Evolutionary conservation across 2,113 vertebrate genomes (phyloP).

Genomic region (Hemibates koningsi): DNA sequence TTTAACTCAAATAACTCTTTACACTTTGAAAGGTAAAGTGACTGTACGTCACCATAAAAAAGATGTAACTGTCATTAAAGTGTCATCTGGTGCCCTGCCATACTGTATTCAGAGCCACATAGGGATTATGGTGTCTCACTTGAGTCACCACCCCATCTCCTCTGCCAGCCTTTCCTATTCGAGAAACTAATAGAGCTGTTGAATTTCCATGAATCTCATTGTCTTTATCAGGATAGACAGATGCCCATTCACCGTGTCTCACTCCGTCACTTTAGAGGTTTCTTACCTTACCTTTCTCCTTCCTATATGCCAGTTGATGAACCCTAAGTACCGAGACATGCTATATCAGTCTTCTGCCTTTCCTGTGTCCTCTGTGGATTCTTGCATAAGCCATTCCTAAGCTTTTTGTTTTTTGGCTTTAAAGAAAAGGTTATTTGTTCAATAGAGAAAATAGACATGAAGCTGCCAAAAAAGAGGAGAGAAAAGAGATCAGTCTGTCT

Average conservation of each 20-base stretch:
- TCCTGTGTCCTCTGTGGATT: not conserved
- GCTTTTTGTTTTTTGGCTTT: not conserved
- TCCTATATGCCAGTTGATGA: not conserved
- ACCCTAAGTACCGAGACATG: not conserved
- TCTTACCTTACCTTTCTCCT: not conserved
- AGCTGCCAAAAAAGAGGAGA: not conserved
- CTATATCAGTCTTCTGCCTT: not conserved
- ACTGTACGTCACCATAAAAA: slow-evolving; percentile 3
- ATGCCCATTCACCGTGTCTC: slow-evolving; percentile 1
- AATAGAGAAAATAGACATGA: not conserved
- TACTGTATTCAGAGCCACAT: slow-evolving; percentile 5
- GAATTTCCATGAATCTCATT: slow-evolving; percentile 40
- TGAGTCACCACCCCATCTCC: slow-evolving; percentile 8
- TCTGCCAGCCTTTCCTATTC: slow-evolving; percentile 9
- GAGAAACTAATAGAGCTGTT: not conserved
- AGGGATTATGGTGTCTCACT: slow-evolving; percentile 25
- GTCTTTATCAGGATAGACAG: slow-evolving; percentile 33
- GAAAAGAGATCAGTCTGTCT: not conserved
- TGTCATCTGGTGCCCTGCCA: not conserved
- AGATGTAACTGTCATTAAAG: slow-evolving; percentile 13
- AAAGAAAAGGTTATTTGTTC: not conserved
- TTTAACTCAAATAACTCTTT: not conserved
- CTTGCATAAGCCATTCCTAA: not conserved
- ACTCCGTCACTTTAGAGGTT: slow-evolving; percentile 8
- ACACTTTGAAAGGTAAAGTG: not conserved